Evolutionary conservation across 1,140 invertebrate genomes (phyloP), one percentile per base, ranked within the genome.

Genomic region (Drosophila takahashii): DNA sequence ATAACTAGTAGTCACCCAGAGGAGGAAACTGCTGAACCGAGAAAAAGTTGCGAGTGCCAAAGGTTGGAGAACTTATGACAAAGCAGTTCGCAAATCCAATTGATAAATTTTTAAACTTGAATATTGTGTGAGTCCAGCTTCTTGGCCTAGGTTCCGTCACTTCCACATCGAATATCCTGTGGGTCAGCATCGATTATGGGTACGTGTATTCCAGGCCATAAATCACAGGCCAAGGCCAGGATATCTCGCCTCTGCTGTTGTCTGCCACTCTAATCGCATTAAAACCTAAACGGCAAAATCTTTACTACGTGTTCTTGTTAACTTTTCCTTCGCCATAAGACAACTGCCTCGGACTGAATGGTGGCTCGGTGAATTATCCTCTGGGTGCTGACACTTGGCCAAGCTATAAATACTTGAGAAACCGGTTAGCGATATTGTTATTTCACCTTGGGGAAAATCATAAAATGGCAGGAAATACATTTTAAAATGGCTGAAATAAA

Each of bases 251-350:
- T 48, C 32, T 44, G 44, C 45, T 70, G 56, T 79, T 77, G 64
- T 78, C 73, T 78, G 37, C 77, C 73, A 78, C 64, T 86, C 69
- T 86, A 86, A 85, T 85, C 81, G 81, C 81, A 86, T 85, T 85
- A 81, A 81, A 85, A 85, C 77, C 81, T 81, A 81, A 85, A 81
- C 64, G 74, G 67, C 73, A 78, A 77, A 85, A 86, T 85, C 77
- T 78, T 81, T 71, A 85, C 81, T 85, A 85, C 81, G 81, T 85
- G 81, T 81, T 78, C 81, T 78, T 86, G 77, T 86, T 81, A 86
- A 86, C 81, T 86, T 86, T 57, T 74, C 58, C 80, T 41, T 58
- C 71, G 41, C 26, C 32, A 26, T 29, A 48, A 67, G 41, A 39
- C 41, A 39, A 70, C 64, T 66, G 45, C 56, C 59, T 15, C 15